phyloP scores from a whole-genome alignment of 2,113 vertebrate species.

The Oreotrochilus melanogaster region DNA sequence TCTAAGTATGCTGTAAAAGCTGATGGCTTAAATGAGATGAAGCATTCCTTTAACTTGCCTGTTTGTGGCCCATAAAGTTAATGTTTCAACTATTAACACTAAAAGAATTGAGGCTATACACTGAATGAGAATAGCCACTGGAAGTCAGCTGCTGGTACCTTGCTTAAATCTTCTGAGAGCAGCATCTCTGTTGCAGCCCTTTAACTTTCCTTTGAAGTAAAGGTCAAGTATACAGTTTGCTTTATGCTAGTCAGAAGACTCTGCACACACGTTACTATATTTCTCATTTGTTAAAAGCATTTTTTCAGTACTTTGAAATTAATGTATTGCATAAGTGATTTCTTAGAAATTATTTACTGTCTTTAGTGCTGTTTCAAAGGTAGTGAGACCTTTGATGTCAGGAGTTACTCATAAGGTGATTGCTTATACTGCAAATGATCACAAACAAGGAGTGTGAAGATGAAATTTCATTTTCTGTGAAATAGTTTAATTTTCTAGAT shows the following conservation, averaged over 20 bases:
- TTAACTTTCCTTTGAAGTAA: neutral
- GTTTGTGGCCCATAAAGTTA: neutral
- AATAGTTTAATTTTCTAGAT: slow-evolving; percentile 5
- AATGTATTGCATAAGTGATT: neutral
- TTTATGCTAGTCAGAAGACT: neutral
- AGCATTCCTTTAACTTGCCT: neutral
- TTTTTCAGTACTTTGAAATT: neutral
- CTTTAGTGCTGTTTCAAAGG: neutral
- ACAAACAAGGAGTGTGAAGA: neutral
- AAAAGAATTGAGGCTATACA: neutral
- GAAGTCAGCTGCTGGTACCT: neutral
- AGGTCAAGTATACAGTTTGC: neutral
- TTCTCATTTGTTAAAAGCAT: neutral
- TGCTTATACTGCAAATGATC: neutral
- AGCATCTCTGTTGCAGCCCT: neutral
- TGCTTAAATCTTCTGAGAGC: neutral
- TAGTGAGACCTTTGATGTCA: neutral
- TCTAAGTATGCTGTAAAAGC: neutral
- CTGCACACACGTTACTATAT: neutral
- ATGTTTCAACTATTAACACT: neutral
- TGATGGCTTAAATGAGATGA: neutral
- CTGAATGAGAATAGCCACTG: neutral
- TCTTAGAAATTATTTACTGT: neutral
- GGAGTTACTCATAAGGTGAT: neutral
- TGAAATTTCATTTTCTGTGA: slow-evolving; percentile 2